Base-by-base conservation (phyloP, 2,888 invertebrate species). In the Heliothis peltigera region DNA sequence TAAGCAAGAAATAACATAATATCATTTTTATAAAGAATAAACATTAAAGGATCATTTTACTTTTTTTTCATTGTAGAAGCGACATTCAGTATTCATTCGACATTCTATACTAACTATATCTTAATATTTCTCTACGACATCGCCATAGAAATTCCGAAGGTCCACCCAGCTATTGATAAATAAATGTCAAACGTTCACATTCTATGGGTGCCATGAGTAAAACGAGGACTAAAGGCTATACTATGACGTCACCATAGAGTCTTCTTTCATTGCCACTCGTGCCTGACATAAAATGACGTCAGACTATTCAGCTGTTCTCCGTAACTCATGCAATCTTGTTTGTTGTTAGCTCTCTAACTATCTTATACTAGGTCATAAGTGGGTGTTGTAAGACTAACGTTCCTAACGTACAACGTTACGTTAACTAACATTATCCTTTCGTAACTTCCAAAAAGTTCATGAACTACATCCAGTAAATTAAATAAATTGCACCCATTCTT, bases 281-380 rank as follows among this genome's bases (percentile, higher is more conserved):
- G 66, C 51, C 65, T 76, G 61, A 43, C 59, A 74, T 74, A 73
- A 76, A 77, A 63, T 77, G 74, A 77, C 78, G 78, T 74, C 76
- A 77, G 43, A 32, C 62, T 56, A 71, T 56, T 73, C 74, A 77
- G 74, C 77, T 59, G 74, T 74, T 77, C 62, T 59, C 61, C 39
- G 62, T 49, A 25, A 57, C 55, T 55, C 53, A 58, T 52, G 71
- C 57, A 66, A 28, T 55, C 57, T 48, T 65, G 60, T 65, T 64
- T 64, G 64, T 75, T 70, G 59, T 75, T 64, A 64, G 32, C 70
- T 64, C 55, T 42, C 53, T 58, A n/a, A n/a, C n/a, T n/a, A n/a
- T n/a, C n/a, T n/a, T n/a, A 58, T 54, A 47, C 35, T 55, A 52
- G 28, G 10, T 32, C 12, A 32, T 32, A 32, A 32, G 32, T 6